Evolutionary conservation across 2,888 invertebrate species (phyloP), one percentile per base, ranked within the genome.

Genomic region (Limnephilus auricula): DNA sequence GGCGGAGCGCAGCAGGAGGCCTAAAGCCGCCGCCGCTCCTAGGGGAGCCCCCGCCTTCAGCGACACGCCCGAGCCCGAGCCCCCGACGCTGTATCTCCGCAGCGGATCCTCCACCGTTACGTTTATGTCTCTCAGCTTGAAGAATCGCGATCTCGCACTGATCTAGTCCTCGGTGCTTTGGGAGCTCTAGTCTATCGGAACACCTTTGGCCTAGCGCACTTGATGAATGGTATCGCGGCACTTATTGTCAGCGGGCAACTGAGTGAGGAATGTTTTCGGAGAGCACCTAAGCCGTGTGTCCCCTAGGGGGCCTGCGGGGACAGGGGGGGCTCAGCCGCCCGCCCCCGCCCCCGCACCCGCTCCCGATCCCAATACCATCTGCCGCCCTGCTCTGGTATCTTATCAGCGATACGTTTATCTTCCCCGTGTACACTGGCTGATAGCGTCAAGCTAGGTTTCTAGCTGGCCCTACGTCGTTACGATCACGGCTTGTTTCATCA

Each of bases 11-110:
- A 94, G 95, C 95, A 94, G 95, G 95, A 94, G 87, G 90, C 93
- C 94, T 93, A 94, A 94, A 94, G 93, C 93, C 93, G 94, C 95
- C 95, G 95, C 95, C 94, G 94, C 94, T 95, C 95, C 92, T 89
- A 91, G 92, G 18, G 90, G 91, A 79, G 89, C 89, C 65, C 91
- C 89, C 91, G 90, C 89, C 90, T 89, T 92, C 90, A 92, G 90
- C 89, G 91, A 89, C 91, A 91, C 90, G 83, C 65, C 84, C 45
- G 37, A 45, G 65, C 65, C 65, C 85, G 13, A 30, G 90, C 89
- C 89, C 89, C 89, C 89, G 79, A 78, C 90, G 89, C 90, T 89
- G 84, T 85, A 89, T 91, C 91, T 91, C 90, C 90, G 65, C 92
- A 90, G 91, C 89, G 91, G 89, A 90, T 92, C 90, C 90, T 89